Conservation (phyloP, 2,888 invertebrate species). For the Latrodectus hesperus region DNA sequence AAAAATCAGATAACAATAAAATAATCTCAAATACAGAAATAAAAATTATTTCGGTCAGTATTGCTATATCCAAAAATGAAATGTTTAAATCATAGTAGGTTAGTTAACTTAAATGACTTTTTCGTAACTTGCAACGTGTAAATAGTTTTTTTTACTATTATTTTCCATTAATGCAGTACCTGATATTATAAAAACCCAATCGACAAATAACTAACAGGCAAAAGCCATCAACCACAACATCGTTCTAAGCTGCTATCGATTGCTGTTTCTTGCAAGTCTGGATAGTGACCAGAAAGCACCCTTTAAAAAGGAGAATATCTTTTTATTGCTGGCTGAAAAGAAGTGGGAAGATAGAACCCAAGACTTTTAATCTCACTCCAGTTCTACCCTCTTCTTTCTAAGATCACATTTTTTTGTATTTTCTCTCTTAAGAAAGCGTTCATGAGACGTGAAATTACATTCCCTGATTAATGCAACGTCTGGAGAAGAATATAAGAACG, state of each 20-base stretch:
- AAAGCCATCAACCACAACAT: background rate
- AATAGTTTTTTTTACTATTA: too few relatives aligned
- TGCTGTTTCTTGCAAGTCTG: background rate
- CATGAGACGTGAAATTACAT: slow-evolving; percentile 39
- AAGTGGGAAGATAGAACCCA: slow-evolving; percentile 1
- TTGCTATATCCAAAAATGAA: too few relatives aligned
- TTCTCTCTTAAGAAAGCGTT: slow-evolving; percentile 13
- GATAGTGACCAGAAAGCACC: background rate
- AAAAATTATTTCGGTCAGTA: too few relatives aligned
- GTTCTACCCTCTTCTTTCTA: background rate
- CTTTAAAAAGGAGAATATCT: background rate
- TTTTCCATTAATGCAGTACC: too few relatives aligned
- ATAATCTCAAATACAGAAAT: too few relatives aligned
- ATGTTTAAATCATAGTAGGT: too few relatives aligned
- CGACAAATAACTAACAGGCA: background rate
- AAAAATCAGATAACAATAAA: too few relatives aligned
- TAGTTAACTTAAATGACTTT: too few relatives aligned
- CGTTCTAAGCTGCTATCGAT: background rate
- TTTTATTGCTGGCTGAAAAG: background rate
- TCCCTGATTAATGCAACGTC: slow-evolving; percentile 33
- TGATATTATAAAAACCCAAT: background rate
- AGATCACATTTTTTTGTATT: background rate
- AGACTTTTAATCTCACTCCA: background rate
- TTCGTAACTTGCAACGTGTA: too few relatives aligned
- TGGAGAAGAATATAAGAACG: slow-evolving; percentile 17